Percentiles rank a stretch among this genome's conserved stretches.
Conservation (phyloP, 2,888 invertebrate genomes). For the Drosophila quinaria region DNA sequence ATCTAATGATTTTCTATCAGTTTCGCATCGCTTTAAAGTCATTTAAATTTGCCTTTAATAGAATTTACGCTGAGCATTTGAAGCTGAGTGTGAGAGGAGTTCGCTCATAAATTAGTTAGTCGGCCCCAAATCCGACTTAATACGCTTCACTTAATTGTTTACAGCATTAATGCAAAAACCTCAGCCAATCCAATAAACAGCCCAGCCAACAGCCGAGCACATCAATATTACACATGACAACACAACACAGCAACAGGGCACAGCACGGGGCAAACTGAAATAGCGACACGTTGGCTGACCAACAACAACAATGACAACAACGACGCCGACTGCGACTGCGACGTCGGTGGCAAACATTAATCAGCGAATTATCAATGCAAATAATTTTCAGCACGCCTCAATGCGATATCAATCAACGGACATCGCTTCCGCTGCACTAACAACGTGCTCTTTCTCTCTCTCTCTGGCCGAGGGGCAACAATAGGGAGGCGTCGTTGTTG, state of each 20-base stretch:
- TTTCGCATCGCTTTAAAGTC: conserved; percentile 8
- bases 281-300: conserved; percentile 70
- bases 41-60: conserved; percentile 1
- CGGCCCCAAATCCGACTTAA: conserved; percentile 77
- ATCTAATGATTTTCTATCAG: conserved; percentile 62
- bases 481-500: background rate
- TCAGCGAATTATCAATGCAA: conserved; percentile 83
- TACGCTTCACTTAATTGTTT: conserved; percentile 82
- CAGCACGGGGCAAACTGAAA: conserved; percentile 64
- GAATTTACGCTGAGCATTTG: background rate
- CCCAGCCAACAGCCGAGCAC: conserved; percentile 32
- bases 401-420: conserved; percentile 81
- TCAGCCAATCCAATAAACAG: conserved; percentile 78
- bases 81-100: conserved; percentile 6
- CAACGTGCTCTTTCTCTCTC: conserved; percentile 14
- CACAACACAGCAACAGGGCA: conserved; percentile 22
- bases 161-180: conserved; percentile 81
- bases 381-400: conserved; percentile 82
- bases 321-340: conserved; percentile 9
- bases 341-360: conserved; percentile 77
- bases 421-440: conserved; percentile 76
- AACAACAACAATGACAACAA: conserved; percentile 10
- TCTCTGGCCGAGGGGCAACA: background rate
- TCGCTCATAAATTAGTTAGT: conserved; percentile 73
- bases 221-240: conserved; percentile 62